A percentile compares a stretch with the other conserved stretches of the same genome.
Evolutionary conservation across 2,888 invertebrate genomes (phyloP).

Genomic region (Barypeithes pellucidus): DNA sequence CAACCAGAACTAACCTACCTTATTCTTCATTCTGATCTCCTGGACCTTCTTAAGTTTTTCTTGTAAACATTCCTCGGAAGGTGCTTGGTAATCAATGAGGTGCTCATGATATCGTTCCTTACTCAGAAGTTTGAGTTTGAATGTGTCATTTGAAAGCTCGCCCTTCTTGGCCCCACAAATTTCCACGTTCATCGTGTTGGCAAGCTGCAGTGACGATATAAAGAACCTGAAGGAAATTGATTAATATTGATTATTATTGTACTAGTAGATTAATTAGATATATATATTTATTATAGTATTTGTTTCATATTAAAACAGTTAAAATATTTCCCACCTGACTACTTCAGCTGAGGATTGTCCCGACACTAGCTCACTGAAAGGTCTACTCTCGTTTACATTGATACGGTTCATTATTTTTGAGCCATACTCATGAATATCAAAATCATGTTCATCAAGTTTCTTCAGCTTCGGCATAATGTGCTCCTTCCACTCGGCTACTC

Average conservation of each 20-base stretch:
- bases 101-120: conserved; percentile 65
- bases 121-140: conserved; percentile 64
- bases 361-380: conserved; percentile 71
- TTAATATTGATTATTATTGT: not conserved
- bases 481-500: conserved; percentile 76
- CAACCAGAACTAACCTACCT: conserved; percentile 43
- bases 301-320: no score
- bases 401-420: conserved; percentile 70
- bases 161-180: conserved; percentile 62
- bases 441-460: conserved; percentile 73
- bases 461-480: conserved; percentile 74
- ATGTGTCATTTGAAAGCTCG: conserved; percentile 64
- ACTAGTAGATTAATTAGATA: no score
- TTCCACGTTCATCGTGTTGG: conserved; percentile 66
- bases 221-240: conserved; percentile 72
- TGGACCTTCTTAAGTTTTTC: conserved; percentile 59
- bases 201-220: conserved; percentile 79
- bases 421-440: conserved; percentile 78
- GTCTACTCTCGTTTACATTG: conserved; percentile 61
- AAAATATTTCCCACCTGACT: conserved; percentile 66
- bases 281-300: no score
- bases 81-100: conserved; percentile 64
- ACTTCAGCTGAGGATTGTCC: conserved; percentile 75
- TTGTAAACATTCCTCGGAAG: conserved; percentile 62
- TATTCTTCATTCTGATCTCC: conserved; percentile 43